Evolutionary conservation across 2,113 vertebrate species (phyloP).

Genomic region (Nycticorax nycticorax): DNA sequence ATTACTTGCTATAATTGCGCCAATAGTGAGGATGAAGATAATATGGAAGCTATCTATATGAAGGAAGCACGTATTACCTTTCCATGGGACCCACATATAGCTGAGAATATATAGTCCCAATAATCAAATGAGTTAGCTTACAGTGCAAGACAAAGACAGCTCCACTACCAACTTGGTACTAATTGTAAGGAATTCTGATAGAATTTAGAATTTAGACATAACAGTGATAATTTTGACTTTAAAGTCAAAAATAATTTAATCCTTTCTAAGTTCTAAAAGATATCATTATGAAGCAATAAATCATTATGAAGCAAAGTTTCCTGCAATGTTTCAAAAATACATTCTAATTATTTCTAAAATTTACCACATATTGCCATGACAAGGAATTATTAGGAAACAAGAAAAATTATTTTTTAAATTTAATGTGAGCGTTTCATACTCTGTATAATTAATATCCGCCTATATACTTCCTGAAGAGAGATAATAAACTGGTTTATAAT

Average conservation of each 20-base stretch:
- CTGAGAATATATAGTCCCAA: neutral
- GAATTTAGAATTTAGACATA: neutral
- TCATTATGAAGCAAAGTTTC: neutral
- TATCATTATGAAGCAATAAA: neutral
- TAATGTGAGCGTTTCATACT: neutral
- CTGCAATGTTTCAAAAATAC: neutral
- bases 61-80: neutral
- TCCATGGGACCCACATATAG: neutral
- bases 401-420: neutral
- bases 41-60: neutral
- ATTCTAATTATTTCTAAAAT: neutral
- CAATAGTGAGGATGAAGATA: neutral
- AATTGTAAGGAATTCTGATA: neutral
- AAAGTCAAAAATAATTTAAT: neutral
- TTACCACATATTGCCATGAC: neutral
- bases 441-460: neutral
- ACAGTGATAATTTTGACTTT: neutral
- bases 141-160: neutral
- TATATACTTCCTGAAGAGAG: neutral
- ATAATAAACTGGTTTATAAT: neutral
- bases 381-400: neutral
- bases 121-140: neutral
- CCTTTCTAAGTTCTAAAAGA: neutral
- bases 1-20: neutral
- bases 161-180: neutral